Base-by-base conservation (phyloP, 1,140 invertebrate species). In the Euura saliciscinereae region DNA sequence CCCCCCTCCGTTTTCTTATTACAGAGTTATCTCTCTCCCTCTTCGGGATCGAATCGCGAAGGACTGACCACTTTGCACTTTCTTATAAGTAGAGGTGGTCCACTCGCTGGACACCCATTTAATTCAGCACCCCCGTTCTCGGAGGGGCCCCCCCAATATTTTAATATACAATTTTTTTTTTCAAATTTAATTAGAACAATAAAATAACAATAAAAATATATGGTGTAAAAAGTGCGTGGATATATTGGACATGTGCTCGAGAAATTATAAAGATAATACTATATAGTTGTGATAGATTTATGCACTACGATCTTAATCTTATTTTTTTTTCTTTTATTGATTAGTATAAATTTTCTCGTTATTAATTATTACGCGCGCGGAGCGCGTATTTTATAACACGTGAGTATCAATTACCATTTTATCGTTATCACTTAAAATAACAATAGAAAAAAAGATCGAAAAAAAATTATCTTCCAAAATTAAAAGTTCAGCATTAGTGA, bases 11-110 rank as follows among this genome's bases (percentile, higher is more conserved):
- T 13, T 13, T 66, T 7, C 65, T 13, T 28, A 42, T 28, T 42
- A 44, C 42, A 67, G 13, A 64, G 13, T 28, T 28, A 28, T 28
- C 0, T 59, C 13, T 59, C 46, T 51, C 46, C 11, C 46, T 11
- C 46, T 7, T 5, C 6, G 6, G 45, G 72, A 77, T 71, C 71
- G 59, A 28, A 28, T 67, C 74, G 75, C 78, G 82, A 82, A 85
- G 83, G 83, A 76, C 77, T 79, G 82, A 28, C 28, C 28, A 81
- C 83, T 86, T 84, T 83, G 79, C 74, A 79, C 82, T 85, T 85
- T 85, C 84, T 85, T 86, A 86, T 86, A 86, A 85, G 85, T 86
- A 77, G 83, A 85, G 82, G 79, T 83, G 78, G 46, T 28, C 72
- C 73, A 72, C 70, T 51, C 71, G 64, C 71, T 80, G 71, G 74